phyloP scores from a whole-genome alignment of 2,113 vertebrate species.

The Zapus hudsonius region DNA sequence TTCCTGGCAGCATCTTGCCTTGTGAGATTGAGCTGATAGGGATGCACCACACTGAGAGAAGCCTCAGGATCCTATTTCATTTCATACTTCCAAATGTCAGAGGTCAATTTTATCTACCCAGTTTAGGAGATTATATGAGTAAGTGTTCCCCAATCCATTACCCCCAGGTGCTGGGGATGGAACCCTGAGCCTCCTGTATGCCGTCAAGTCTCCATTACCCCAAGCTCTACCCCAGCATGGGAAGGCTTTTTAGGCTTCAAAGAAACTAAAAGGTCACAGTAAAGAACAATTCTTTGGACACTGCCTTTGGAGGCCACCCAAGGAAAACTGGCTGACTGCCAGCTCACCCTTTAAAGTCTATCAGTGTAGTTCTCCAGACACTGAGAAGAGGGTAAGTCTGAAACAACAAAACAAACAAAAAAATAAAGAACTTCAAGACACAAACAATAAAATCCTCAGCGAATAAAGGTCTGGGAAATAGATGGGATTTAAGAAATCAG shows the following conservation, averaged over 20 bases:
- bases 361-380: neutral
- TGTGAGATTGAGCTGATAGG: neutral
- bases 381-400: neutral
- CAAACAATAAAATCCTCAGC: neutral
- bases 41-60: neutral
- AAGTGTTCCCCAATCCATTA: too few relatives aligned
- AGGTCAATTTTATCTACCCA: neutral
- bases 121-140: neutral
- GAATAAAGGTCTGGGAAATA: neutral
- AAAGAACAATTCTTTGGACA: neutral
- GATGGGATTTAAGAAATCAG: neutral
- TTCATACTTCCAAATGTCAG: neutral
- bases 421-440: neutral
- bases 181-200: neutral
- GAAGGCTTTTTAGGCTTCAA: neutral
- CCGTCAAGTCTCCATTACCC: neutral
- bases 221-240: neutral
- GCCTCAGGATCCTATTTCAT: neutral
- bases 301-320: neutral
- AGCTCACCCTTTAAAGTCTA: neutral
- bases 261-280: neutral
- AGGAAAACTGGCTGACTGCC: neutral
- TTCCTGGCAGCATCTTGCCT: neutral
- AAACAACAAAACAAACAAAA: neutral
- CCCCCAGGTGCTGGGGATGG: neutral